Base-by-base conservation (phyloP, 2,797 vertebrate species). In the Micromesistius poutassou region DNA sequence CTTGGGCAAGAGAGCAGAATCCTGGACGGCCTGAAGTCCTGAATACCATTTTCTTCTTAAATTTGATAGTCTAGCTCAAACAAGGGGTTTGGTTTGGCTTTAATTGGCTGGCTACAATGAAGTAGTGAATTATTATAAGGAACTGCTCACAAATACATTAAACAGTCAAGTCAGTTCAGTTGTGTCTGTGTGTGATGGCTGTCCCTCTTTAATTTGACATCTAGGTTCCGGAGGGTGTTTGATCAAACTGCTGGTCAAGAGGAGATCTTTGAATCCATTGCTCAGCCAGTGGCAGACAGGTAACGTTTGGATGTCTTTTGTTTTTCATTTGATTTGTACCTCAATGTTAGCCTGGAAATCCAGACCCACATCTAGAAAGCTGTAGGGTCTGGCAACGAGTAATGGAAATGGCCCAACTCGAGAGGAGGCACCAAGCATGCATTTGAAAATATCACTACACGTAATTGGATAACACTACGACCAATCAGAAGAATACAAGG, bases 201-300 rank as follows among this genome's bases (percentile, higher is more conserved):
- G 13, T 46, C 1, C 79, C 50, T 76, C 1, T 22, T 46, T 28
- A 77, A 2, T 1, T n/a, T 77, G 79, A 62, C 79, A 8, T 78
- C 25, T 92, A 99, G 98, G 90, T 99, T 98, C 93, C 94, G 96
- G 86, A 96, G 94, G 81, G 95, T 98, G 81, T 99, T 99, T 87
- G 96, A 97, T 94, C 96, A 97, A 89, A 89, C 92, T 2, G 78
- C 84, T 84, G 96, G 95, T 85, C 98, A 99, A 92, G 97, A 98
- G 50, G 94, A 94, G n/a, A 83, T 99, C 86, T 99, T 99, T 90
- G 95, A 97, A 84, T 90, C 81, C 80, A 95, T 98, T 84, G 97
- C 96, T 82, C 97, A 96, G 85, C 97, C 98, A 76, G 97, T 99
- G 50, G 96, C 96, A 76, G 96, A 98, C 93, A 97, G 96, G 98